These are phyloP conservation scores for Rana temporaria DNA, from an alignment of 2,113 vertebrate species.

Conservation along the genomic window DNA sequence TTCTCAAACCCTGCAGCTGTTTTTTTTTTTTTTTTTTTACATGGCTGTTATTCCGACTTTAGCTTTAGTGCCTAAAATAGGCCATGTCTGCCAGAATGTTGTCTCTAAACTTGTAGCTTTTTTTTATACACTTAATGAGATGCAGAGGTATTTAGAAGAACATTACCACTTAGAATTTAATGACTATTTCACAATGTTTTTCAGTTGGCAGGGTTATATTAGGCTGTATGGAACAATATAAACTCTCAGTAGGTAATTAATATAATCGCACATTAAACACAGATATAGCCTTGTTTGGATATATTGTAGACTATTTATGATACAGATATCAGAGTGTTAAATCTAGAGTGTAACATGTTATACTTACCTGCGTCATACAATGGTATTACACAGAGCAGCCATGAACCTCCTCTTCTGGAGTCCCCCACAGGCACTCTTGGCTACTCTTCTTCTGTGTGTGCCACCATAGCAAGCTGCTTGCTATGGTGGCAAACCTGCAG, in stretches of 20 bases:
- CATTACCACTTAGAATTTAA: conserved; percentile 35
- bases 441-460: no score
- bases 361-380: no score
- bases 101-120: conserved; percentile 41
- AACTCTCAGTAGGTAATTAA: conserved; percentile 13
- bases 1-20: conserved; percentile 28
- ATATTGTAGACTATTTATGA: no score
- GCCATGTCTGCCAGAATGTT: conserved; percentile 33
- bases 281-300: neutral
- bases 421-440: no score
- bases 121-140: conserved; percentile 35
- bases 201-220: conserved; percentile 8
- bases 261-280: neutral
- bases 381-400: no score
- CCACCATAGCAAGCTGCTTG: no score
- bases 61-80: conserved; percentile 33
- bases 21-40: conserved; percentile 33
- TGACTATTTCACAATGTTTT: conserved; percentile 34
- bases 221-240: conserved; percentile 9
- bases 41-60: conserved; percentile 41
- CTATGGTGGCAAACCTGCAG: no score
- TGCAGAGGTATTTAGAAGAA: conserved; percentile 42
- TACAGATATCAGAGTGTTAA: no score
- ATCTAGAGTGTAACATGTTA: no score
- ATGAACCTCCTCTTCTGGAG: no score